These are phyloP conservation scores for Eidolon helvum DNA, from an alignment of 2,113 vertebrate genomes.

Conservation along the genomic window DNA sequence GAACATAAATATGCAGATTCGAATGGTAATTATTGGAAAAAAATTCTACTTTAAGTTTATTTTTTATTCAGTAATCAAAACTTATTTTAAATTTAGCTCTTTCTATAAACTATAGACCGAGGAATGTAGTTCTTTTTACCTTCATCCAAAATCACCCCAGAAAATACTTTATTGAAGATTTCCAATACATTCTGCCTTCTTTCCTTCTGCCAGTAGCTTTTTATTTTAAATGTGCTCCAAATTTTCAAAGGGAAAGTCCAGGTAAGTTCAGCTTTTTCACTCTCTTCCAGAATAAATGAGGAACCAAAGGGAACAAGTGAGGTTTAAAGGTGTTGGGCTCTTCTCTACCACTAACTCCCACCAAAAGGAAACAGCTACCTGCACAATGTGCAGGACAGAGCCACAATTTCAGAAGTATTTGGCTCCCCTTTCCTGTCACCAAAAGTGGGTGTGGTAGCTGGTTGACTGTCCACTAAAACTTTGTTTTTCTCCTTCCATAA, in stretches of 20 bases:
- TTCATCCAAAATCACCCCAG: background rate
- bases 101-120: background rate
- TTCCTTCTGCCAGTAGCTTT: background rate
- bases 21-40: background rate
- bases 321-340: background rate
- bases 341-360: background rate
- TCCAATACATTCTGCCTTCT: background rate
- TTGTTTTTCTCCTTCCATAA: background rate
- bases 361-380: background rate
- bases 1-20: background rate
- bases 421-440: background rate
- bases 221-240: background rate
- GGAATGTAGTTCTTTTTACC: background rate
- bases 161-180: background rate
- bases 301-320: background rate
- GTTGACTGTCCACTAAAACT: background rate
- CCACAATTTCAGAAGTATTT: background rate
- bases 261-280: background rate
- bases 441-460: background rate
- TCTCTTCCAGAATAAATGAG: background rate
- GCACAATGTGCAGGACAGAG: accelerated
- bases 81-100: background rate
- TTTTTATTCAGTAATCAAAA: background rate
- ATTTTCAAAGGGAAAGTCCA: background rate
- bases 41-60: background rate